Conservation (phyloP, 2,888 invertebrate genomes). For the Epinotia nisella region DNA sequence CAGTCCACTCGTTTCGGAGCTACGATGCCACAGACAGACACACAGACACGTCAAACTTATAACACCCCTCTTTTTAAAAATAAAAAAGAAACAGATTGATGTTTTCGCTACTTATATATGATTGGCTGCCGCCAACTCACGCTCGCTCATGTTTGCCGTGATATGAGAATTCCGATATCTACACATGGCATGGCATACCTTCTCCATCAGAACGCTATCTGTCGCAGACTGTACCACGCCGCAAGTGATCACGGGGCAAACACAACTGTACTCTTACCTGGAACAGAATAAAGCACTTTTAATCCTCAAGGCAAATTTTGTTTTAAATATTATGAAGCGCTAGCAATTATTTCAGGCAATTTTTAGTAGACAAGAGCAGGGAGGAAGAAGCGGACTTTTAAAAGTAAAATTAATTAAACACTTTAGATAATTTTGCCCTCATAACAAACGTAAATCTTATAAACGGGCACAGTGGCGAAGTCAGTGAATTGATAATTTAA, state of each 20-base stretch:
- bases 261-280: constrained; percentile 37
- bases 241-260: constrained; percentile 21
- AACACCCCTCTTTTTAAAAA: too few relatives aligned
- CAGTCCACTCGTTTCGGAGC: too few relatives aligned
- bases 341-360: background rate
- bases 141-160: too few relatives aligned
- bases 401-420: background rate
- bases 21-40: too few relatives aligned
- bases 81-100: too few relatives aligned
- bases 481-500: too few relatives aligned
- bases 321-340: constrained; percentile 16
- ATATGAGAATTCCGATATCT: too few relatives aligned
- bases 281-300: constrained; percentile 37
- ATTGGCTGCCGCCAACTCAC: too few relatives aligned
- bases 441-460: background rate
- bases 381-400: background rate
- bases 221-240: constrained; percentile 1
- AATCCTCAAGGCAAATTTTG: constrained; percentile 24
- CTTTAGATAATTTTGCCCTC: background rate
- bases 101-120: too few relatives aligned
- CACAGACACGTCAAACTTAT: too few relatives aligned
- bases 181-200: background rate
- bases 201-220: background rate
- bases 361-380: background rate
- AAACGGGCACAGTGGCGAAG: too few relatives aligned